Evolutionary conservation across 2,113 vertebrate species (phyloP), one percentile per base, ranked within the genome.

Genomic region (Spea multiplicata): DNA sequence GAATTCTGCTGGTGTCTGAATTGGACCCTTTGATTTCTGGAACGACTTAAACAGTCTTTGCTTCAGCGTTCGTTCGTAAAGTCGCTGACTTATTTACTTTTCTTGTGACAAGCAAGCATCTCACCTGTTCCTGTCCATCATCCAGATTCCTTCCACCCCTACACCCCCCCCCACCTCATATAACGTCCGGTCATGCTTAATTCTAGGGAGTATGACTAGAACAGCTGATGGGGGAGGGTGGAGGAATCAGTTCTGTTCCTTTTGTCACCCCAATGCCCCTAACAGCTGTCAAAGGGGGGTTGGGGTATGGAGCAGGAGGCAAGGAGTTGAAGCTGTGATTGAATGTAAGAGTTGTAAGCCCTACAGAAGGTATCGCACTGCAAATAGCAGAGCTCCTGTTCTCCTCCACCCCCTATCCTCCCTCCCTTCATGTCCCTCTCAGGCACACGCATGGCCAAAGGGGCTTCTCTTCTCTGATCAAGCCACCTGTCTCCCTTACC

Each of bases 401-500:
- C 71, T 68, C 52, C 78, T 74, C 78, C 78, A 73, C 78, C 78
- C 71, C 71, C 61, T 57, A 44, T 47, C 45, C 17, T 52, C 68
- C 62, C 62, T 66, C 76, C 61, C 62, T 80, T 44, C 45, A 48
- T 68, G 64, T 74, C 64, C 53, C 78, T 80, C 13, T 74, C 71
- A 68, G 71, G 71, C 78, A 68, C 46, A 80, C 49, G 71, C 78
- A 80, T 80, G 78, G 71, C 78, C 64, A 80, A 61, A 79, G 71
- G 78, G 71, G 62, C 57, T 68, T 66, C 62, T 75, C 48, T 80
- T 80, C n/a, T 73, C 16, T 80, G 64, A 61, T 59, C 78, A 44
- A 79, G 78, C 78, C 78, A 80, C 78, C 78, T 80, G 78, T 80
- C 78, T 57, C 71, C 77, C 44, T 66, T 68, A 68, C 64, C 71